Evolutionary conservation across 1,140 invertebrate genomes (phyloP), one percentile per base, ranked within the genome.

Genomic region (Drosophila micromelanica): DNA sequence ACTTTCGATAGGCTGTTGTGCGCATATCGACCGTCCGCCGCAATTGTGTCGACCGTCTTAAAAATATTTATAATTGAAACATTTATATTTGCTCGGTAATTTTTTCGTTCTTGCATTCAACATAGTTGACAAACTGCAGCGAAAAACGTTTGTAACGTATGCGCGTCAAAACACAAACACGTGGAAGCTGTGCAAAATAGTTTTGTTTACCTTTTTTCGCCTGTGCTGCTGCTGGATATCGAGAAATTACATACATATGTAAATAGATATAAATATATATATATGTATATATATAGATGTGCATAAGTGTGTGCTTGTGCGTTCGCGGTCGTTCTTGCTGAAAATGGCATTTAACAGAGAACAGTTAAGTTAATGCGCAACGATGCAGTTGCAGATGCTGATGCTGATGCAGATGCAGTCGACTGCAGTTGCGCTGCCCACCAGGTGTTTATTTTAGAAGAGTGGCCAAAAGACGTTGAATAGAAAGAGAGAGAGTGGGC

Each of bases 151-250:
- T 30, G 20, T 38, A 42, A 49, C 30, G 55, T 61, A 13, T 38
- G 38, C 57, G 57, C 54, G 38, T 38, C 8, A 7, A 8, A 11
- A 15, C 20, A 9, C 7, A 48, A 43, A 32, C 43, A 32, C 32
- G 54, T 30, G 17, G 23, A 38, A 30, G 54, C 40, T 8, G 60
- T 57, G 79, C 55, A 55, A 75, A 60, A 49, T 61, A 69, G 46
- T 70, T 82, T 89, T 89, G 84, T 89, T 89, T 89, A 89, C 84
- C 73, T 89, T 82, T 89, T 82, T 80, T 77, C 54, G 51, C 43
- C 35, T 11, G 54, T 56, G 35, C 37, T 56, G 54, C 32, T 35
- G 20, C 38, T 17, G 42, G 38, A 78, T 84, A 82, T 79, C 79
- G 68, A 74, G 67, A 78, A 76, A 78, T 62, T 75, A 71, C 43